These are phyloP conservation scores for Oxytorus armatus DNA, from an alignment of 2,888 invertebrate genomes.

Conservation along the genomic window DNA sequence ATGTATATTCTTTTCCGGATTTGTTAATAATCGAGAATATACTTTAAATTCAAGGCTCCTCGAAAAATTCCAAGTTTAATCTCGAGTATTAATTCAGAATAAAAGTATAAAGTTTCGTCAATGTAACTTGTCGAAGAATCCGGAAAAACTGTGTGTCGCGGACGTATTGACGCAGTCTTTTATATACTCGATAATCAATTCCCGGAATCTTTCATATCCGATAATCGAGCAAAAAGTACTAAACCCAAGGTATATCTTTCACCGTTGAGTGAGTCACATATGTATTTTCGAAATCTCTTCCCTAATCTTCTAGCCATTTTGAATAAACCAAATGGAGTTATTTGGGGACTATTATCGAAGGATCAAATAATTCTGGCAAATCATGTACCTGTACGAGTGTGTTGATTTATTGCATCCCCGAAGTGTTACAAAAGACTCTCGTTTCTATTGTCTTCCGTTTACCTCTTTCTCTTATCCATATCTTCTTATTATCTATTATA, in stretches of 20 bases:
- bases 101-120: background rate
- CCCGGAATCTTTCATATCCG: slow-evolving; percentile 2
- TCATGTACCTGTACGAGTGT: too few species aligned
- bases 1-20: too few species aligned
- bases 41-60: too few species aligned
- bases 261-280: background rate
- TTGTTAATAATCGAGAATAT: too few species aligned
- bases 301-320: background rate
- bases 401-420: too few species aligned
- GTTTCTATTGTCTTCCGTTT: too few species aligned
- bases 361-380: too few species aligned
- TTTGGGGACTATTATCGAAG: too few species aligned
- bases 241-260: background rate
- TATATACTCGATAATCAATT: slow-evolving; percentile 17
- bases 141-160: background rate
- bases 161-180: background rate
- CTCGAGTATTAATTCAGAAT: background rate
- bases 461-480: too few species aligned
- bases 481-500: too few species aligned
- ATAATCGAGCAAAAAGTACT: background rate
- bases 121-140: background rate
- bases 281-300: background rate
- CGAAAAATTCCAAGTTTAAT: background rate
- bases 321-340: too few species aligned
- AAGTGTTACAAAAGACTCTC: too few species aligned